A percentile compares a stretch with the other conserved stretches of the same genome.
phyloP scores from a whole-genome alignment of 2,888 invertebrate genomes.

The Caenorhabditis uteleia region DNA sequence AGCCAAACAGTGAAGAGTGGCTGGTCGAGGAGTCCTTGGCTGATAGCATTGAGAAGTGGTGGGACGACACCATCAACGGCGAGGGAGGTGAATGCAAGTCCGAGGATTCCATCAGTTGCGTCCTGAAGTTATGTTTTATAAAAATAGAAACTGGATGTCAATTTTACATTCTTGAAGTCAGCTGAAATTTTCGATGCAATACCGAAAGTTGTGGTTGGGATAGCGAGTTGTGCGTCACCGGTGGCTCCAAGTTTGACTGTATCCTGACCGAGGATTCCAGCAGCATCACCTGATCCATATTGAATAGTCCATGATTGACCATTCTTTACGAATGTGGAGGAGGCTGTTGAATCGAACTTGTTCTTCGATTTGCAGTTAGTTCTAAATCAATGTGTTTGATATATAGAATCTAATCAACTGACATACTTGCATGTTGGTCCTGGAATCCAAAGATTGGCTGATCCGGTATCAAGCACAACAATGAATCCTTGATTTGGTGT shows the following conservation, averaged over 20 bases:
- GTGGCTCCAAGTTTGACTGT: conserved; percentile 74
- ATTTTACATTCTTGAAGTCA: too few relatives aligned
- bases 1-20: conserved; percentile 22
- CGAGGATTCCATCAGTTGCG: conserved; percentile 31
- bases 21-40: conserved; percentile 73
- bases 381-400: neutral
- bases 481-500: conserved; percentile 51
- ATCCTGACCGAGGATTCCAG: conserved; percentile 91
- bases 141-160: too few relatives aligned
- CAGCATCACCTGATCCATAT: conserved; percentile 88
- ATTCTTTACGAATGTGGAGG: conserved; percentile 82
- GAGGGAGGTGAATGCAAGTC: conserved; percentile 24
- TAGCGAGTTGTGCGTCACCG: conserved; percentile 30
- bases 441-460: conserved; percentile 58
- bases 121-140: too few relatives aligned
- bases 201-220: conserved; percentile 52
- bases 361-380: conserved; percentile 68
- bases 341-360: conserved; percentile 88
- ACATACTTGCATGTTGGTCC: conserved; percentile 43
- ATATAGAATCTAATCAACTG: neutral
- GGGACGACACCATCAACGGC: conserved; percentile 77
- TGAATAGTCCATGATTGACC: conserved; percentile 88
- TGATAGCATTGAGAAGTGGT: conserved; percentile 88
- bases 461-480: conserved; percentile 61
- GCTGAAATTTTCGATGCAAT: conserved; percentile 44